Conservation (phyloP, 2,797 vertebrate genomes). For the Cichlasoma orientale region DNA sequence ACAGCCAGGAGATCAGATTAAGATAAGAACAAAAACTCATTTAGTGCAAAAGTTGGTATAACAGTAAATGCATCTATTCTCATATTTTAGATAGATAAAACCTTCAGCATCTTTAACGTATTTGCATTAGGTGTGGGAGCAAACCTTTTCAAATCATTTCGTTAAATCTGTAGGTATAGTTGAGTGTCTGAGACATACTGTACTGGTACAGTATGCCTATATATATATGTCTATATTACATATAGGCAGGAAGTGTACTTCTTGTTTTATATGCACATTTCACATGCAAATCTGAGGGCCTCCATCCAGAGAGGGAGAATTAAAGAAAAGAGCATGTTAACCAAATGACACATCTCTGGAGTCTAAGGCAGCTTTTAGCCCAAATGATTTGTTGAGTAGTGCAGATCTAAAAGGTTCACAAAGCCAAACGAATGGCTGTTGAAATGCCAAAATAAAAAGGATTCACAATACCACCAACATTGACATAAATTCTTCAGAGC, state of each 20-base stretch:
- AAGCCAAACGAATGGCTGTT: slow-evolving; percentile 24
- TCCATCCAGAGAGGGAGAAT: slow-evolving; percentile 6
- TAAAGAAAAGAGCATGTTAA: slow-evolving; percentile 9
- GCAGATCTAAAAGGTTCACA: slow-evolving; percentile 37
- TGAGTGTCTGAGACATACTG: slow-evolving; percentile 11
- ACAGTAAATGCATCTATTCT: background rate
- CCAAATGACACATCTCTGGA: slow-evolving; percentile 22
- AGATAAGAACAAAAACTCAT: background rate
- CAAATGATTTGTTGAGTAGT: slow-evolving; percentile 22
- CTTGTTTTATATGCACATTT: slow-evolving; percentile 25
- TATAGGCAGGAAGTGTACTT: background rate
- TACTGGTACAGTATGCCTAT: too few relatives aligned
- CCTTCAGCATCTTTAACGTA: background rate
- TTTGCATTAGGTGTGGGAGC: background rate
- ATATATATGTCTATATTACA: too few relatives aligned
- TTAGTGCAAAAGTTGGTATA: background rate
- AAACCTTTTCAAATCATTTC: slow-evolving; percentile 22
- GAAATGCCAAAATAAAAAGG: slow-evolving; percentile 40
- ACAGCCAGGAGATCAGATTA: background rate
- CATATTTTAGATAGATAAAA: background rate
- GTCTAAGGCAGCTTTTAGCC: slow-evolving; percentile 27
- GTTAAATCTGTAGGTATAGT: slow-evolving; percentile 22
- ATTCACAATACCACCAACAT: slow-evolving; percentile 6
- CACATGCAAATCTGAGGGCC: slow-evolving; percentile 22
- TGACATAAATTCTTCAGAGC: slow-evolving; percentile 28